Evolutionary conservation across 2,113 vertebrate genomes (phyloP), one percentile per base, ranked within the genome.

Genomic region (Plestiodon gilberti): DNA sequence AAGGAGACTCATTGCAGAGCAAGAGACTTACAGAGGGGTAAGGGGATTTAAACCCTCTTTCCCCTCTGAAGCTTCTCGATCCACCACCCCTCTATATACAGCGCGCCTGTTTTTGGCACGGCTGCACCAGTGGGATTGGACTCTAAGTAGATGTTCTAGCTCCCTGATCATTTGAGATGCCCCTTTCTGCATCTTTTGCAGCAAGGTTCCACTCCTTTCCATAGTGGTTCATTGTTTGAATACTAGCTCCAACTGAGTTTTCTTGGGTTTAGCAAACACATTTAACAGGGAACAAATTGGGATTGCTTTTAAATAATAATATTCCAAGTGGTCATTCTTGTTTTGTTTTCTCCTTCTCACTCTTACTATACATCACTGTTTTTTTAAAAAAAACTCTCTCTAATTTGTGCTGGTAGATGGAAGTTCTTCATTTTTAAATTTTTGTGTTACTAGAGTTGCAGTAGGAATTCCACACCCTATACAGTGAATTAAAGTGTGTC

Each of bases 401-500:
- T 38, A 65, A 55, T 17, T 81, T 67, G 23, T 81, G 22, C 59
- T 86, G 82, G 35, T 83, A 75, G 48, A 70, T 55, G 14, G 35
- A 81, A 38, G 15, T 75, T 77, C 76, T 59, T 79, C 91, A 81
- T 75, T 89, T 92, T 87, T 89, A 93, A 88, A 18, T 74, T 28
- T 91, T 95, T 88, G 65, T 65, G 69, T 92, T 89, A 89, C 87
- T 71, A 85, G 81, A 81, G 15, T 91, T 94, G 82, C 81, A 90
- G 0, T 89, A n/a, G 69, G 89, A 94, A 65, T 88, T 83, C 82
- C 82, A 87, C 94, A 86, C 59, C 81, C 85, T 93, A 59, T 89
- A 86, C 80, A 90, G 87, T 94, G 89, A 94, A 91, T 94, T 94
- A 94, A 89, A 95, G 92, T 90, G 80, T 94, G 86, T 67, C 94